Evolutionary conservation across 1,140 invertebrate species (phyloP), one percentile per base, ranked within the genome.

Genomic region (Drosophila nigromelanica): DNA sequence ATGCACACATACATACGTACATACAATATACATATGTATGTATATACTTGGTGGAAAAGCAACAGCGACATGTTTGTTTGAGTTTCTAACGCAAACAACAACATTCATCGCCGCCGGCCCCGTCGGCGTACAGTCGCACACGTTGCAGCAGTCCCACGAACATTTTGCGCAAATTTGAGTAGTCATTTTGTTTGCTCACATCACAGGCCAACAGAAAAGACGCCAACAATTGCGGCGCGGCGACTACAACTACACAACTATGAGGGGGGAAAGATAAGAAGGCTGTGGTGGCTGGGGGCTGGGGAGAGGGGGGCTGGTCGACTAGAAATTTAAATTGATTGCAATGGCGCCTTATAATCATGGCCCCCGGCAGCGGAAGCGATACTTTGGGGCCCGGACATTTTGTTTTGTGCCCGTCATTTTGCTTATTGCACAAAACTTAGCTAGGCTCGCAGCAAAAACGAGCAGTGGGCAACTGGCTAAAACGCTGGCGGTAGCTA

Each of bases 401-500:
- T 91, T 91, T 91, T 91, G 90, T 91, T 91, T 91, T 90, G 82
- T 91, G 90, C 90, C 90, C 90, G 90, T 91, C 90, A 91, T 91
- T 91, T 91, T 91, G 90, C 90, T 91, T 91, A 91, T 91, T 91
- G 75, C 80, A 80, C 80, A 85, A 90, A 90, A 67, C 55, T 59
- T 50, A 66, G 74, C 70, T 83, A 78, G 90, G 90, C 50, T 59
- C 64, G 58, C 90, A 91, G 89, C 73, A 81, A 82, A 48, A 11
- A 11, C 0, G 43, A 37, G 35, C 55, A 45, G 47, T 33, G 40
- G 18, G 18, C 55, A 42, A 15, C 33, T 30, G 24, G 47, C 51
- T 48, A 66, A 70, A 51, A 7, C 58, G 69, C 52, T 47, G 14
- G 42, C 35, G 62, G 14, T 52, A 14, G 30, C 55, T 39, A 69